Base-by-base conservation (phyloP, 2,888 invertebrate species). In the Calephelis perditalis region DNA sequence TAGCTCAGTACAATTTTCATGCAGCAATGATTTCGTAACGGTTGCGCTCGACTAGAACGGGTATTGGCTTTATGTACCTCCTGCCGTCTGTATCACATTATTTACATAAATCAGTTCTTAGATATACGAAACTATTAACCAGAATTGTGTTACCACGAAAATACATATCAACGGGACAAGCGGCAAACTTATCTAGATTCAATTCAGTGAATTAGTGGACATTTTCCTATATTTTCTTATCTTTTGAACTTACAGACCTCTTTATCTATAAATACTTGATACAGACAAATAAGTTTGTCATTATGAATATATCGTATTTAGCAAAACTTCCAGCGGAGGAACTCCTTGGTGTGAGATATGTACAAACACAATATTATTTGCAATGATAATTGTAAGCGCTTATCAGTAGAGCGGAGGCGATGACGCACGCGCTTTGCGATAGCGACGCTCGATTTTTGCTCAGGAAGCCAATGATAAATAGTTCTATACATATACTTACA, bases 11-110 rank as follows among this genome's bases (percentile, higher is more conserved):
- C 64, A 64, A 82, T 86, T 86, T 88, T 86, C 84, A 88, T 87
- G 86, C 84, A 83, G 85, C 84, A 79, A 74, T 83, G 86, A 86
- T 88, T 88, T 88, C 85, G 85, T 88, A 89, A 89, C 88, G 87
- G 88, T 84, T 86, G 87, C 87, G 84, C 75, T 85, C 84, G 82
- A 81, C 83, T 86, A 85, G 86, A 89, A 89, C 89, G 84, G 80
- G 85, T 86, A 85, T 86, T 81, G 82, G 82, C 82, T 82, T 81
- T 80, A 78, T 81, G 74, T 80, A 76, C 78, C 75, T 75, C 75
- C 74, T 77, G 77, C 78, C 72, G 76, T 79, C 56, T 35, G 56
- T 60, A 75, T 79, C 79, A 81, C 79, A 81, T 80, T 83, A 79
- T 81, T 76, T 65, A 70, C 58, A 66, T 63, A 61, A 61, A 62